Conservation (phyloP, 2,797 vertebrate genomes). For the Heliangelus exortis region DNA sequence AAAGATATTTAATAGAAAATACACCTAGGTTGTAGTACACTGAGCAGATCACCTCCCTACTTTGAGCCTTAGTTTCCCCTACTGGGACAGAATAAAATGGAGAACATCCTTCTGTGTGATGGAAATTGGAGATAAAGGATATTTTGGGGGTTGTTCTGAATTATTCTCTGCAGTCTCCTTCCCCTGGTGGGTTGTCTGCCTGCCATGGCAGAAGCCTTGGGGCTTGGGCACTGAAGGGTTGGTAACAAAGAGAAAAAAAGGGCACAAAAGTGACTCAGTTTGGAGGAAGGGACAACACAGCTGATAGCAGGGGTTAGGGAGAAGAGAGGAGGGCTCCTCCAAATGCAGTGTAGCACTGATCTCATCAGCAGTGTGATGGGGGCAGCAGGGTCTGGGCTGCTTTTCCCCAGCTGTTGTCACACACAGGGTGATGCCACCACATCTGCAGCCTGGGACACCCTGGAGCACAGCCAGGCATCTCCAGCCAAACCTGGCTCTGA, state of each 20-base stretch:
- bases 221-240: not conserved
- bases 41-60: not conserved
- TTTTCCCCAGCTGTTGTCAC: not conserved
- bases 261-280: not conserved
- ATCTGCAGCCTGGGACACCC: not conserved
- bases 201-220: rapidly evolving
- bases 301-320: not conserved
- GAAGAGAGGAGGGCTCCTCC: not conserved
- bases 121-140: not conserved
- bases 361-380: rapidly evolving
- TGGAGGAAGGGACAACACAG: not conserved
- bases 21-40: not conserved
- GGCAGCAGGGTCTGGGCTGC: not conserved
- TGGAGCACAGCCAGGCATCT: rapidly evolving
- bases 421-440: not conserved
- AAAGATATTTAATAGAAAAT: not conserved
- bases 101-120: rapidly evolving
- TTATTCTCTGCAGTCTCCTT: not conserved
- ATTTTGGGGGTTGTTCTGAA: not conserved
- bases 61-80: not conserved
- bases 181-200: not conserved
- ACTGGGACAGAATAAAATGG: not conserved
- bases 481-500: not conserved
- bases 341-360: rapidly evolving
- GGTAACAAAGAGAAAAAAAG: not conserved